Conservation (phyloP, 2,888 invertebrate species). For the Leucania comma region DNA sequence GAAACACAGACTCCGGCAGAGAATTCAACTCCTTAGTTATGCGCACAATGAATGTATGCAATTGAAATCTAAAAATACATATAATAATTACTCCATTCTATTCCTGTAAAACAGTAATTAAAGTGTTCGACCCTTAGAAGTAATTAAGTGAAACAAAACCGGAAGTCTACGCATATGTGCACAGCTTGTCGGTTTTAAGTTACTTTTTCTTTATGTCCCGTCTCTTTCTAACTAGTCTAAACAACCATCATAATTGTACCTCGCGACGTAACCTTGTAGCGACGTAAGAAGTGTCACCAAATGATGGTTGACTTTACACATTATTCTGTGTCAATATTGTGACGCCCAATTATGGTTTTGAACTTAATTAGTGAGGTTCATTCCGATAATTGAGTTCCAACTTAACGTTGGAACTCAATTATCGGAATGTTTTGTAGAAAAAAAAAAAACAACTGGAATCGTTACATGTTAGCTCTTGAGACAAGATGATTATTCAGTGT, state of each 20-base stretch:
- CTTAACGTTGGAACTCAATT: constrained; percentile 59
- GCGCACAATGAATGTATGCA: no score
- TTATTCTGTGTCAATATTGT: constrained; percentile 68
- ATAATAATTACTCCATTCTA: constrained; percentile 51
- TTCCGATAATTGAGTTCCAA: no score
- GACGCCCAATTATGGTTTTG: constrained; percentile 66
- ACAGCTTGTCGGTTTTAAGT: constrained; percentile 82
- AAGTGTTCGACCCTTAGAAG: constrained; percentile 74
- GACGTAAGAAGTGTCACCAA: constrained; percentile 18
- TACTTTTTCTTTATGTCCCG: constrained; percentile 64
- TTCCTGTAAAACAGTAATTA: constrained; percentile 72
- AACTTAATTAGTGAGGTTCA: constrained; percentile 67
- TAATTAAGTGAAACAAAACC: constrained; percentile 78
- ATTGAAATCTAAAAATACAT: constrained; percentile 44
- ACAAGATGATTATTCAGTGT: constrained; percentile 18
- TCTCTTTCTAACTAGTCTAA: constrained; percentile 45
- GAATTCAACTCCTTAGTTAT: no score
- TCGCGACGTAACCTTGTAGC: not conserved
- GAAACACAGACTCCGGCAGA: no score
- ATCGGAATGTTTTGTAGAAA: constrained; percentile 43
- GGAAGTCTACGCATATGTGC: constrained; percentile 80
- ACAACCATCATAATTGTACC: constrained; percentile 44
- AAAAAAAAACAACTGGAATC: constrained; percentile 5
- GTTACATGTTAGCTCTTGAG: constrained; percentile 2
- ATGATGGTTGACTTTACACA: constrained; percentile 36